A percentile compares a stretch with the other conserved stretches of the same genome.
Conservation (phyloP, 2,888 invertebrate genomes). For the Nomada ruficornis region DNA sequence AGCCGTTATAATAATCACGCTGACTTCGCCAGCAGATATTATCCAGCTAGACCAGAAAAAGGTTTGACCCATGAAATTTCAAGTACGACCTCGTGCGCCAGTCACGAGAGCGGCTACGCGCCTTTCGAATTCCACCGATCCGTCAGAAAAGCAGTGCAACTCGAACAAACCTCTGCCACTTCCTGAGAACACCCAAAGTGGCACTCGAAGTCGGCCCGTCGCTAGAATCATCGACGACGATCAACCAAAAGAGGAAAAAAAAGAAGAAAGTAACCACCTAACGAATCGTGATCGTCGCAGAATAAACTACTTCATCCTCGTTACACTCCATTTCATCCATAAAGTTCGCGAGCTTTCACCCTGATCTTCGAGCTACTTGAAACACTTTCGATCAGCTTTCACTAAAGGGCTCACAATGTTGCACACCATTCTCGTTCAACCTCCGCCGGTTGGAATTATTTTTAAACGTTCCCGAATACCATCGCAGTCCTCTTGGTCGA, state of each 20-base stretch:
- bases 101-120: slow-evolving; percentile 46
- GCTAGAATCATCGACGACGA: background rate
- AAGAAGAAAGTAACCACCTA: too few relatives aligned
- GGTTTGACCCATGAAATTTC: slow-evolving; percentile 62
- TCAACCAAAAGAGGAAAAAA: background rate
- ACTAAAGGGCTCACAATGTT: background rate
- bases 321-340: background rate
- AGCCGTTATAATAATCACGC: slow-evolving; percentile 21
- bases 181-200: background rate
- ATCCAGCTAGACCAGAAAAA: slow-evolving; percentile 50
- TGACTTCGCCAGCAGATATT: slow-evolving; percentile 41
- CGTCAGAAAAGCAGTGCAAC: background rate
- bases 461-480: background rate
- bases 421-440: background rate
- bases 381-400: background rate
- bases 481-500: background rate
- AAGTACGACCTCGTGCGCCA: slow-evolving; percentile 52
- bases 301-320: background rate
- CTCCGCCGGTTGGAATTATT: background rate
- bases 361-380: background rate
- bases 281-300: too few relatives aligned
- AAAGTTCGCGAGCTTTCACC: background rate
- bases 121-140: slow-evolving; percentile 32
- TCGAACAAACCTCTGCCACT: background rate
- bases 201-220: too few relatives aligned